Conservation (phyloP, 2,888 invertebrate species). For the Rhagium mordax region DNA sequence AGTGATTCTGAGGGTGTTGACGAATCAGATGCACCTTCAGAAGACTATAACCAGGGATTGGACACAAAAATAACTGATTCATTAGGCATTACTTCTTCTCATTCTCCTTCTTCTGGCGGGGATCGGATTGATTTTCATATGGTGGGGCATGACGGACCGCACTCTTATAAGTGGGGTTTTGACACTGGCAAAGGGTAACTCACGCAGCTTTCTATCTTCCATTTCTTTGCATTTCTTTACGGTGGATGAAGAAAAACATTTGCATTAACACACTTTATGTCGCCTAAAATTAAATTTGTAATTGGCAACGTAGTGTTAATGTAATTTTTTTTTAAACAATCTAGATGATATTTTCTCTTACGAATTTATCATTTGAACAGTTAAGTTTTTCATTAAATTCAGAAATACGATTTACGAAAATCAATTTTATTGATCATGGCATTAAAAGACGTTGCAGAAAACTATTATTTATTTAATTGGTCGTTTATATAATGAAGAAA, state of each 20-base stretch:
- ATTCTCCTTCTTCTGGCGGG: conserved; percentile 58
- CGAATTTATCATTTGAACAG: too few relatives aligned
- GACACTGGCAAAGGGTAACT: conserved; percentile 87
- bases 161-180: conserved; percentile 87
- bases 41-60: conserved; percentile 54
- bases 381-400: too few relatives aligned
- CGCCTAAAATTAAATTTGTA: too few relatives aligned
- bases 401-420: too few relatives aligned
- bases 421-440: too few relatives aligned
- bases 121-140: conserved; percentile 83
- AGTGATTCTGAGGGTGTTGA: conserved; percentile 42
- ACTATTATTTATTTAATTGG: too few relatives aligned
- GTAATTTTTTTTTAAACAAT: too few relatives aligned
- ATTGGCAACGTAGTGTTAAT: too few relatives aligned
- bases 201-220: conserved; percentile 36
- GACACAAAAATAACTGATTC: conserved; percentile 60
- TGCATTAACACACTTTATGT: too few relatives aligned
- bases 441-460: too few relatives aligned
- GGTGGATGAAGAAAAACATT: neutral
- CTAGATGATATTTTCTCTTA: too few relatives aligned
- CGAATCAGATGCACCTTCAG: conserved; percentile 39
- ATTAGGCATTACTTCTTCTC: conserved; percentile 57
- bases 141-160: conserved; percentile 86
- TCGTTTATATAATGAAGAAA: too few relatives aligned
- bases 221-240: neutral